Evolutionary conservation across 2,797 vertebrate species (phyloP).

Genomic region (Arctocebus calabarensis): DNA sequence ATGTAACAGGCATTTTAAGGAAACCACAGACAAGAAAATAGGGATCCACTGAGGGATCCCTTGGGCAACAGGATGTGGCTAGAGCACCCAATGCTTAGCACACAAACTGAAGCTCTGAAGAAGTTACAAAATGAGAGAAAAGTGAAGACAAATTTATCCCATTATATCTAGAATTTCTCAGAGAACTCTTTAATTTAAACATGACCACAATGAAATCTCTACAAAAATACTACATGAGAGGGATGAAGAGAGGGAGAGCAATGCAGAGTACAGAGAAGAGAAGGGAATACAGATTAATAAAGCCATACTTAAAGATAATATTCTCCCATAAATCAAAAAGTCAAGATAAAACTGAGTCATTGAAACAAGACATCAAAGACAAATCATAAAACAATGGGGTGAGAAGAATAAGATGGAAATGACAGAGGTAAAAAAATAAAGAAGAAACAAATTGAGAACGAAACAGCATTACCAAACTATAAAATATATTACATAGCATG

Average conservation of each 20-base stretch:
- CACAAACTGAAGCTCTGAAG: neutral
- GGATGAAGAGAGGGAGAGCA: neutral
- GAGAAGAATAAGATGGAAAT: constrained; percentile 29
- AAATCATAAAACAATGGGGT: constrained; percentile 59
- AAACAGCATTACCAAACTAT: constrained; percentile 57
- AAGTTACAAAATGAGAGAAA: neutral
- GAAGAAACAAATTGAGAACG: constrained; percentile 50
- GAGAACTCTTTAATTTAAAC: neutral
- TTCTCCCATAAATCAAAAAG: neutral
- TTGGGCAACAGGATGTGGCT: neutral
- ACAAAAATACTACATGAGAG: neutral
- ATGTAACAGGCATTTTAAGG: neutral
- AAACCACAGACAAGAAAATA: constrained; percentile 22
- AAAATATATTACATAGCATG: constrained; percentile 31
- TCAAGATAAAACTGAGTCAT: constrained; percentile 20
- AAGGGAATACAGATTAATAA: constrained; percentile 9
- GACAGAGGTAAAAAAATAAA: neutral
- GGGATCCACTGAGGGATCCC: neutral
- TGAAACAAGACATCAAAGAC: constrained; percentile 63
- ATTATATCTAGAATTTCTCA: neutral
- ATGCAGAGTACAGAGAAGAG: neutral
- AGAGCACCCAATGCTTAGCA: neutral
- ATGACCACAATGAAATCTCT: constrained; percentile 8
- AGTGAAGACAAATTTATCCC: neutral
- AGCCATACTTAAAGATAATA: constrained; percentile 18